Conservation (phyloP, 2,113 vertebrate species). For the Vimba vimba region DNA sequence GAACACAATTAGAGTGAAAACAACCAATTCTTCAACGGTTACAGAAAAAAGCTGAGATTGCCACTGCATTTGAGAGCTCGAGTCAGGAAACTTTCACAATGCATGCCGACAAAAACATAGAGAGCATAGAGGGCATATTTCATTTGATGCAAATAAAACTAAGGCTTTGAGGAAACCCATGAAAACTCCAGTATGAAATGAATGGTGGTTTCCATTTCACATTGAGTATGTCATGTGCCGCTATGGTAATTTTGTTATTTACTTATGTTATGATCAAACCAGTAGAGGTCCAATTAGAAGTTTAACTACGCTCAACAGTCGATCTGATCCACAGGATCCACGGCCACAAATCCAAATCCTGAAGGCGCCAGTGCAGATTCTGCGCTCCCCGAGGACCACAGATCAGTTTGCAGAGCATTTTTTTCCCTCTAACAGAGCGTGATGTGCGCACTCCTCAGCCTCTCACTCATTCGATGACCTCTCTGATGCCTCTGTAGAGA, state of each 20-base stretch:
- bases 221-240: not conserved
- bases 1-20: too few species aligned
- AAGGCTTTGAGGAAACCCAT: not conserved
- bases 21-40: too few species aligned
- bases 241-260: constrained; percentile 5
- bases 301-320: constrained; percentile 31
- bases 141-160: too few species aligned
- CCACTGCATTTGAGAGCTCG: too few species aligned
- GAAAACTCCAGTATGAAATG: not conserved
- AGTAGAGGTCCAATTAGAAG: constrained; percentile 17
- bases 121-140: too few species aligned
- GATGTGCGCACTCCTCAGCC: constrained; percentile 5
- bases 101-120: too few species aligned
- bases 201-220: not conserved
- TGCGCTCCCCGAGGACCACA: constrained; percentile 72
- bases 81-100: too few species aligned
- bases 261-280: constrained; percentile 19
- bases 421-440: constrained; percentile 29
- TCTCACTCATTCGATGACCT: constrained; percentile 3
- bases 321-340: constrained; percentile 64
- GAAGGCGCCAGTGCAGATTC: constrained; percentile 78
- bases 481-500: not conserved
- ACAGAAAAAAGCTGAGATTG: too few species aligned
- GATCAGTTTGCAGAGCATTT: constrained; percentile 76
- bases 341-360: constrained; percentile 78